phyloP scores from a whole-genome alignment of 2,113 vertebrate genomes.

The Pipa parva region DNA sequence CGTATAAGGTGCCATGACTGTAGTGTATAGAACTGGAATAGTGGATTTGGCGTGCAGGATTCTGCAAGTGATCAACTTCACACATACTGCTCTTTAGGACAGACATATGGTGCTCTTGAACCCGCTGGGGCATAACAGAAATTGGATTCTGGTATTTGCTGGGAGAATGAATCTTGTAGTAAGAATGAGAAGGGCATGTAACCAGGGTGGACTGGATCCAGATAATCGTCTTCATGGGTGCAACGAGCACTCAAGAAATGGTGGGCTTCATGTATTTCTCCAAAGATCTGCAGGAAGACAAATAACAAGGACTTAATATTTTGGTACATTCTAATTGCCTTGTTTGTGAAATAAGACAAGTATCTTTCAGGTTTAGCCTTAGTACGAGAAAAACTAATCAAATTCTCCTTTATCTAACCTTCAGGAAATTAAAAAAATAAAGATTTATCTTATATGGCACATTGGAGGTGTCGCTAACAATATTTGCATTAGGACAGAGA shows the following conservation, averaged over 20 bases:
- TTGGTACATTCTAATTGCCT: neutral
- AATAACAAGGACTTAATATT: constrained; percentile 44
- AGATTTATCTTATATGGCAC: too few relatives aligned
- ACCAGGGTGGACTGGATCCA: constrained; percentile 63
- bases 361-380: neutral
- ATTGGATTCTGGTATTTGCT: constrained; percentile 51
- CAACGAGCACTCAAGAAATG: constrained; percentile 72
- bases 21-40: neutral
- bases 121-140: constrained; percentile 69
- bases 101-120: constrained; percentile 68
- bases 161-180: constrained; percentile 67
- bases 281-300: constrained; percentile 71
- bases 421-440: too few relatives aligned
- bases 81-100: constrained; percentile 82
- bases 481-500: too few relatives aligned
- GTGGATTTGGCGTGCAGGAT: constrained; percentile 12
- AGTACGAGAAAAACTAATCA: too few relatives aligned
- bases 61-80: constrained; percentile 45
- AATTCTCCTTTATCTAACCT: too few relatives aligned
- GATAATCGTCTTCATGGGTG: constrained; percentile 57
- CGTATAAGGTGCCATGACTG: neutral
- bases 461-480: too few relatives aligned
- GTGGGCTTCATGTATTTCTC: constrained; percentile 68
- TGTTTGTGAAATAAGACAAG: neutral
- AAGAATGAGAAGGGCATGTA: constrained; percentile 63